phyloP scores from a whole-genome alignment of 2,888 invertebrate species.

The Phortica magna region DNA sequence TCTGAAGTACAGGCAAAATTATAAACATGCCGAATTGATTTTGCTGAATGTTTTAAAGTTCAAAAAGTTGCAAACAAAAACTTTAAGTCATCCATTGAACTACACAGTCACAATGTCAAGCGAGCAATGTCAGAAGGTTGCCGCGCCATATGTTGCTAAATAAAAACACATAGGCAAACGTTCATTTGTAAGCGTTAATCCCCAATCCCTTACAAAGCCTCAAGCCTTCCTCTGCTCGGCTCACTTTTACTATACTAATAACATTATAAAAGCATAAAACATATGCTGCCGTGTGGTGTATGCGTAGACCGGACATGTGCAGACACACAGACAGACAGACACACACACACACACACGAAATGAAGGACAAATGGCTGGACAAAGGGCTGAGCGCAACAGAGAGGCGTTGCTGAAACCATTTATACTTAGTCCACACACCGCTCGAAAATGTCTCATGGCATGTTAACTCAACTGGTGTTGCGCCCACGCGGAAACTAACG shows the following conservation, averaged over 20 bases:
- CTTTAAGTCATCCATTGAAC: background rate
- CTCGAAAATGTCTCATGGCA: background rate
- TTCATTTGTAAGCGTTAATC: constrained; percentile 1
- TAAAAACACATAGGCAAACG: background rate
- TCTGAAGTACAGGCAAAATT: too few relatives aligned
- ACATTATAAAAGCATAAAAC: constrained; percentile 34
- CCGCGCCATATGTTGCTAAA: constrained; percentile 10
- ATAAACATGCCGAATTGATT: too few relatives aligned
- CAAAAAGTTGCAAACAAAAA: too few relatives aligned
- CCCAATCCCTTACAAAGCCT: background rate
- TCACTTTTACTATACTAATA: constrained; percentile 13
- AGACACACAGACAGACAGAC: background rate
- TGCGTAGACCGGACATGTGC: background rate
- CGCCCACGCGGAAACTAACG: constrained; percentile 30
- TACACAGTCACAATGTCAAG: background rate
- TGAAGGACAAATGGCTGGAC: background rate
- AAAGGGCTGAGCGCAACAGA: background rate
- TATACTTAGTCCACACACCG: background rate
- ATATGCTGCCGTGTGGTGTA: constrained; percentile 13
- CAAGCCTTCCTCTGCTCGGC: background rate
- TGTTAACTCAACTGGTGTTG: constrained; percentile 17
- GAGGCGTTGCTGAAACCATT: constrained; percentile 15
- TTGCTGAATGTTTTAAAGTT: too few relatives aligned
- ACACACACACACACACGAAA: too few relatives aligned
- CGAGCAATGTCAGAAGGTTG: background rate